A percentile compares a stretch with the other conserved stretches of the same genome.
Conservation (phyloP, 2,113 vertebrate genomes). For the Onychostoma macrolepis region DNA sequence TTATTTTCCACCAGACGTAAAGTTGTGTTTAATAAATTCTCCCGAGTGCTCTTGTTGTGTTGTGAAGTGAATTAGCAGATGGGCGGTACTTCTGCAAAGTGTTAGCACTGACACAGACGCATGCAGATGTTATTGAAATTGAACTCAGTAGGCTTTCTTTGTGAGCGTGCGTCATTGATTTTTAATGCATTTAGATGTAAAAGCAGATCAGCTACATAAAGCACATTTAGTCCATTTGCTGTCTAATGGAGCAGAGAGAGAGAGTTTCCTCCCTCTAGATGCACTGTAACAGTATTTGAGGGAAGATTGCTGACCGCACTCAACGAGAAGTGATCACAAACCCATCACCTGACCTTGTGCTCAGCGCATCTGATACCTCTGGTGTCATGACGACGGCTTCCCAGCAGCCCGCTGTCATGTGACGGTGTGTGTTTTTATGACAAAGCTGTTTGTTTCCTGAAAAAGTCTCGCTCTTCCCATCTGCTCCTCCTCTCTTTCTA, state of each 20-base stretch:
- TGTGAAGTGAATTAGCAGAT: not conserved
- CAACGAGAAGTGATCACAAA: not conserved
- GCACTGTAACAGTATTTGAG: constrained; percentile 6
- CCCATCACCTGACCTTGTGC: constrained; percentile 9
- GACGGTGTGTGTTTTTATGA: not conserved
- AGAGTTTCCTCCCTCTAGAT: not conserved
- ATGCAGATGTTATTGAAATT: not conserved
- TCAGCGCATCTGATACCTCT: not conserved
- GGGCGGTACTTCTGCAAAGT: not conserved
- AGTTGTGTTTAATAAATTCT: not conserved
- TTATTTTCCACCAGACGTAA: not conserved
- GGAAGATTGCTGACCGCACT: not conserved
- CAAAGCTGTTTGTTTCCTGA: constrained; percentile 15
- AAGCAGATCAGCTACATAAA: constrained; percentile 28
- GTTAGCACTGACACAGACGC: not conserved
- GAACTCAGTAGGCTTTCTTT: not conserved
- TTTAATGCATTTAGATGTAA: constrained; percentile 10
- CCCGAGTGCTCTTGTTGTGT: not conserved
- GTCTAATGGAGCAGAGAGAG: constrained; percentile 33
- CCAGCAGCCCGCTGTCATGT: constrained; percentile 7
- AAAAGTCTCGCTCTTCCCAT: not conserved
- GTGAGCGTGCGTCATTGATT: not conserved
- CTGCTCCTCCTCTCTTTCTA: not conserved
- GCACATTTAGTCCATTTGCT: constrained; percentile 28
- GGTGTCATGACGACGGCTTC: constrained; percentile 13